A percentile compares a stretch with the other conserved stretches of the same genome.
Evolutionary conservation across 2,888 invertebrate species (phyloP).

Genomic region (Biston betularia): DNA sequence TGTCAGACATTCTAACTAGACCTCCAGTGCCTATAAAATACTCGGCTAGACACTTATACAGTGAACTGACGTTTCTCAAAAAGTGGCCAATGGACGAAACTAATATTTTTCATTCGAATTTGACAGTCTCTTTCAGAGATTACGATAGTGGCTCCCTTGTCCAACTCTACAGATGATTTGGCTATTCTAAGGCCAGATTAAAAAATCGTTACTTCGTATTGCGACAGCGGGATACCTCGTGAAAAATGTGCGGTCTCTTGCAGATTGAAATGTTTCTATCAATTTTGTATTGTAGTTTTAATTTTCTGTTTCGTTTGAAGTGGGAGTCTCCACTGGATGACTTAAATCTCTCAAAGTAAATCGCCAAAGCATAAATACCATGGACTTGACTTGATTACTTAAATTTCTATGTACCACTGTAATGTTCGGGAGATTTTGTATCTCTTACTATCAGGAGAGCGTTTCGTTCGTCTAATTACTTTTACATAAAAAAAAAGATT

Average conservation of each 20-base stretch:
- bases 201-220: constrained; percentile 33
- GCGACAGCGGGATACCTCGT: constrained; percentile 21
- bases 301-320: neutral
- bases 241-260: constrained; percentile 22
- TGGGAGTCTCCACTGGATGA: neutral
- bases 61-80: neutral
- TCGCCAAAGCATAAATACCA: no score
- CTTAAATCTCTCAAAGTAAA: no score
- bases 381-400: no score
- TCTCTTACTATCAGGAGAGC: no score
- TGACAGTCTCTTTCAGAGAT: neutral
- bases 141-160: neutral
- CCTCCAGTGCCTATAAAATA: constrained; percentile 6
- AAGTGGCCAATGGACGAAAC: neutral
- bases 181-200: constrained; percentile 16
- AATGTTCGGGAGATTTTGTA: no score
- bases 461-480: no score
- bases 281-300: neutral
- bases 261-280: constrained; percentile 15
- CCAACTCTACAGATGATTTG: neutral
- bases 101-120: neutral
- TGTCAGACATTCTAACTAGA: constrained; percentile 31
- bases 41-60: constrained; percentile 5
- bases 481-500: no score
- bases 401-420: no score